Evolutionary conservation across 2,888 invertebrate species (phyloP).

Genomic region (Urechis unicinctus): DNA sequence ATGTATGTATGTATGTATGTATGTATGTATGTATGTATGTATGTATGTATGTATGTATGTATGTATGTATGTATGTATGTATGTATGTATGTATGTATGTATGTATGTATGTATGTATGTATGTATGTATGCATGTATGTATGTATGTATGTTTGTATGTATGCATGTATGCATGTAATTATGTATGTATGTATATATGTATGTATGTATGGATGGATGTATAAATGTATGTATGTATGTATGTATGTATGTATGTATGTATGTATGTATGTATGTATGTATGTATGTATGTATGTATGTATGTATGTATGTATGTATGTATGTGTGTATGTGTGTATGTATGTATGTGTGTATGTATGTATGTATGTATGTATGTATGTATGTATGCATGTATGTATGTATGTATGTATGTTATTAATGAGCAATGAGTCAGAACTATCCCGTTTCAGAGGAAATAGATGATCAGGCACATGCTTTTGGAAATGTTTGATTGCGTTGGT

Average conservation of each 20-base stretch:
- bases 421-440: neutral
- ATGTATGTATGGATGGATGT: too few species aligned
- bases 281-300: slow-evolving; percentile 1
- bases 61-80: too few species aligned
- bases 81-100: too few species aligned
- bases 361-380: slow-evolving; percentile 1
- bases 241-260: slow-evolving; percentile 2
- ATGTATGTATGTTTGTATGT: neutral
- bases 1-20: too few species aligned
- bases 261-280: slow-evolving; percentile 2
- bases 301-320: neutral
- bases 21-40: too few species aligned
- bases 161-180: too few species aligned
- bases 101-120: too few species aligned
- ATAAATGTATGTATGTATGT: neutral
- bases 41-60: too few species aligned
- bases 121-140: too few species aligned
- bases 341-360: slow-evolving; percentile 1
- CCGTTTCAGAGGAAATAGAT: neutral
- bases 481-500: too few species aligned
- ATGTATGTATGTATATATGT: too few species aligned
- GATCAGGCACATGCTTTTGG: too few species aligned
- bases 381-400: neutral
- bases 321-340: neutral
- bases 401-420: neutral